Base-by-base conservation (phyloP, 2,113 vertebrate species). In the Ctenodactylus gundi region DNA sequence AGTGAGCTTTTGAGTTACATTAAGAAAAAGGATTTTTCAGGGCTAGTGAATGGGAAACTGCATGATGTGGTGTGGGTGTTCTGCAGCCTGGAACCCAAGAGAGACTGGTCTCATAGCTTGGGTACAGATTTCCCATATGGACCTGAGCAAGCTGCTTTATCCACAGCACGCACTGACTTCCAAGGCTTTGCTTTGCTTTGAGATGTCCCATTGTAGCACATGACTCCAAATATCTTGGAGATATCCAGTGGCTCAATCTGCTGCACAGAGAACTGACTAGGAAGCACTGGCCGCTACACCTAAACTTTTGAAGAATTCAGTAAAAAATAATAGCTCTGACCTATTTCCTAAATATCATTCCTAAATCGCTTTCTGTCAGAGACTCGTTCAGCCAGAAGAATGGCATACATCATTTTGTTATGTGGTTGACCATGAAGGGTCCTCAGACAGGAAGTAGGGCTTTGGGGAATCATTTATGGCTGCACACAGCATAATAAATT, bases 241-340 rank as follows among this genome's bases (percentile, higher is more conserved):
- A 49, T 0, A 29, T 31, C 17, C 51, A 68, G 6, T 20, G 36
- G 2, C 6, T 81, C 68, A 68, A 25, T 68, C 15, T 75, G 41
- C 13, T 60, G 36, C 39, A 36, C n/a, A 36, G 23, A 75, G 81
- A 90, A 67, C 2, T 46, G 49, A 70, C 17, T 51, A 53, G 29
- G 51, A 90, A 72, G 10, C 34, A 72, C 12, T 39, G n/a, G 34
- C 14, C 39, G 36, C 72, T 72, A 57, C 49, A 49, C 20, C 62
- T 46, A 62, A 81, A 82, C 77, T 62, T 77, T 58, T 57, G 62
- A 55, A 75, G 14, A 70, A 77, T 72, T 76, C 17, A 55, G 17
- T 82, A 58, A 91, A 82, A n/a, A 91, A 86, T 55, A 6, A 46
- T 13, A 77, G 29, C 41, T 51, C 67, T n/a, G 29, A 67, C 34